Evolutionary conservation across 1,140 invertebrate species (phyloP).

Genomic region (Drosophila ananassae): DNA sequence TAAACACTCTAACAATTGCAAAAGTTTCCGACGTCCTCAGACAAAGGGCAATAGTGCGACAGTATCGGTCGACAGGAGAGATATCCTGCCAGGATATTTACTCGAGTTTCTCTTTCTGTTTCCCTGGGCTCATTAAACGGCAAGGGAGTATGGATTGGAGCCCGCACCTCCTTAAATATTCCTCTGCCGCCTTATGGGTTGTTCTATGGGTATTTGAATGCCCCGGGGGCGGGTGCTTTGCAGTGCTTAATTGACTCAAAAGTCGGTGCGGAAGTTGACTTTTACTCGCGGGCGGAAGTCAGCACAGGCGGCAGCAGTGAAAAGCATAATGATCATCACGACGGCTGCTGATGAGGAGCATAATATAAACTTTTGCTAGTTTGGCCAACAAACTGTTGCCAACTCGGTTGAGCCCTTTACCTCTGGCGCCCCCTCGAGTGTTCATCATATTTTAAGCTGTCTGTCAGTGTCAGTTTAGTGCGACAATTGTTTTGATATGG

Average conservation of each 20-base stretch:
- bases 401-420: constrained; percentile 15
- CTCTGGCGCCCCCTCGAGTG: constrained; percentile 8
- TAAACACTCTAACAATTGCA: constrained; percentile 58
- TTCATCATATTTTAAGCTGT: constrained; percentile 62
- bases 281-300: constrained; percentile 69
- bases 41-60: neutral
- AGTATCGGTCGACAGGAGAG: neutral
- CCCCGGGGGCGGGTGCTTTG: neutral
- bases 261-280: constrained; percentile 68
- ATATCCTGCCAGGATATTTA: neutral
- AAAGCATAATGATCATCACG: constrained; percentile 28
- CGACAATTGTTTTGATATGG: constrained; percentile 70
- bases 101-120: no score
- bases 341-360: constrained; percentile 41
- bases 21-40: constrained; percentile 34
- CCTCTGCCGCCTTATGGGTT: neutral
- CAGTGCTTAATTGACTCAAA: constrained; percentile 72
- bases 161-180: neutral
- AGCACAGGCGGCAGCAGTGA: constrained; percentile 14
- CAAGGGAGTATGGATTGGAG: no score
- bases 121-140: no score
- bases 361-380: constrained; percentile 65
- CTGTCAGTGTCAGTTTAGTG: constrained; percentile 62
- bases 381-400: constrained; percentile 61
- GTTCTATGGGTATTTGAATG: neutral